Base-by-base conservation (phyloP, 1,140 invertebrate genomes). In the Leucophenga varia region DNA sequence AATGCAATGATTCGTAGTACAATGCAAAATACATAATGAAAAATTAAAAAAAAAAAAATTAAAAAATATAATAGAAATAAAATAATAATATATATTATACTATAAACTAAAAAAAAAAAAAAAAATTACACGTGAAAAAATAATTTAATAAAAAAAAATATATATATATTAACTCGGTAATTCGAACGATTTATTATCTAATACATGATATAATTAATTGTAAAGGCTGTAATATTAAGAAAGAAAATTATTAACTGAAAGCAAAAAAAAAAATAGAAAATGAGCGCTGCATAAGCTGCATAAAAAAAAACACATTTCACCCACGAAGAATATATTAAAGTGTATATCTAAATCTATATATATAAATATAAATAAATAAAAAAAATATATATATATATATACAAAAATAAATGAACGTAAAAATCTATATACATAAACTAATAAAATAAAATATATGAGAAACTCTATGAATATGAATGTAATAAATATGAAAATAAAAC, bases 141-240 rank as follows among this genome's bases (percentile, higher is more conserved):
- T 25, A 25, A 25, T 10, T 6, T 25, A 34, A 8, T 4, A 31
- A 17, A 49, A 42, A 31, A 8, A 34, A 9, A 20, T 30, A 36
- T 20, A 20, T 48, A 38, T 41, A 22, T 16, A n/a, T n/a, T n/a
- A n/a, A n/a, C n/a, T n/a, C n/a, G n/a, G n/a, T n/a, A n/a, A n/a
- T n/a, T n/a, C n/a, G n/a, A n/a, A n/a, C n/a, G n/a, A n/a, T n/a
- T n/a, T n/a, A n/a, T n/a, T n/a, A n/a, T n/a, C n/a, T n/a, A 30
- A 30, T 30, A 30, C 25, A 31, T 57, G 54, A 67, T 59, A 68
- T 63, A 68, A 64, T 68, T 71, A 72, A 65, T 72, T 65, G 72
- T 72, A 72, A 72, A 72, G 69, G 69, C 69, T 72, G 69, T 72
- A 72, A 72, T 72, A 72, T 68, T 72, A 72, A 72, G 69, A 52